Evolutionary conservation across 2,888 invertebrate genomes (phyloP).

Genomic region (Leptodirus hochenwartii): DNA sequence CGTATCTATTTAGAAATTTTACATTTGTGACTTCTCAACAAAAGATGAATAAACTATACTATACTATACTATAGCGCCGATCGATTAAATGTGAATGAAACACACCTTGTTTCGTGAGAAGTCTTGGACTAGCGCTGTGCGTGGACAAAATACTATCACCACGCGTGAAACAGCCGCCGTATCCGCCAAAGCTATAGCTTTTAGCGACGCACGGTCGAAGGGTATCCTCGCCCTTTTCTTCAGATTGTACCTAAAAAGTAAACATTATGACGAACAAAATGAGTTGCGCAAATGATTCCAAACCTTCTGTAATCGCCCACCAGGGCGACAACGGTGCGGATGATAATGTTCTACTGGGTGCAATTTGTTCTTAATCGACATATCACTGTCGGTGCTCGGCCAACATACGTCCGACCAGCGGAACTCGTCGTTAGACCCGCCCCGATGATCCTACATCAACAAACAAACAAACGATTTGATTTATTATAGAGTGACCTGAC

Average conservation of each 20-base stretch:
- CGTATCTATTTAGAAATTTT: too few relatives aligned
- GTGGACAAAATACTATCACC: constrained; percentile 47
- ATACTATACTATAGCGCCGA: too few relatives aligned
- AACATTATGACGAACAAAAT: too few relatives aligned
- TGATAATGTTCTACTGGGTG: constrained; percentile 29
- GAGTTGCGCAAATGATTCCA: neutral
- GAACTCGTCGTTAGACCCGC: constrained; percentile 30
- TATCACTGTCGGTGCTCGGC: constrained; percentile 37
- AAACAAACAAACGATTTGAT: constrained; percentile 3
- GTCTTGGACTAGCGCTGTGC: constrained; percentile 40
- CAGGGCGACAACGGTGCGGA: too few relatives aligned
- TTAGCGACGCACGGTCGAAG: constrained; percentile 46
- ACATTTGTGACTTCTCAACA: too few relatives aligned
- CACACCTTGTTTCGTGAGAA: constrained; percentile 61
- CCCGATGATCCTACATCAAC: constrained; percentile 22
- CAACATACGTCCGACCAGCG: constrained; percentile 31
- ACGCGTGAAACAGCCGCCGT: constrained; percentile 37
- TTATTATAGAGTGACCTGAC: too few relatives aligned
- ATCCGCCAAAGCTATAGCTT: constrained; percentile 80
- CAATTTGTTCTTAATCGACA: constrained; percentile 22
- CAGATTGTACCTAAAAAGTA: constrained; percentile 33
- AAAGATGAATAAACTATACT: too few relatives aligned
- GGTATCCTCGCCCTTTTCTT: constrained; percentile 29
- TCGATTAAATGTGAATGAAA: too few relatives aligned
- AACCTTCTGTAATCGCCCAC: constrained; percentile 34